These are phyloP conservation scores for Xestia sexstrigata DNA, from an alignment of 2,888 invertebrate genomes.

Conservation along the genomic window DNA sequence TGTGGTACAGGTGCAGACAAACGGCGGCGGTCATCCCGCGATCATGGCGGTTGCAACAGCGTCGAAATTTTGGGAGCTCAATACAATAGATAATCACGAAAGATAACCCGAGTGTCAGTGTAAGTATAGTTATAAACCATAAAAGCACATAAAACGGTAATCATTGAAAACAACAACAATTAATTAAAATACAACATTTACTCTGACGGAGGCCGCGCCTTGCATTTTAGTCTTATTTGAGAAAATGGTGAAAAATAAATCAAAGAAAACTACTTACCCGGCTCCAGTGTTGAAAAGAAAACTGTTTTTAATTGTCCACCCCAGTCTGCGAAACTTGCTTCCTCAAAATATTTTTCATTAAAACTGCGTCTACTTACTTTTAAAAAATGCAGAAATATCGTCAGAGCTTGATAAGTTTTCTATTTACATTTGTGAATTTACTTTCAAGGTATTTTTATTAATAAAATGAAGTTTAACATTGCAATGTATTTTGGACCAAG, in stretches of 20 bases:
- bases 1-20: no score
- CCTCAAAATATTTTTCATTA: conserved; percentile 56
- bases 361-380: conserved; percentile 34
- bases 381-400: conserved; percentile 40
- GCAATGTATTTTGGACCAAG: neutral
- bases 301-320: conserved; percentile 63
- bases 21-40: no score
- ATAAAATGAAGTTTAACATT: neutral
- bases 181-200: conserved; percentile 40
- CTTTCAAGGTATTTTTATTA: conserved; percentile 7
- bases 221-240: conserved; percentile 28
- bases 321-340: conserved; percentile 46
- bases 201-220: conserved; percentile 2
- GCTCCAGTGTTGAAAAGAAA: conserved; percentile 51
- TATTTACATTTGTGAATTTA: conserved; percentile 28
- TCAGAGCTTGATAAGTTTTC: conserved; percentile 33
- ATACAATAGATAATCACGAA: no score
- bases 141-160: neutral
- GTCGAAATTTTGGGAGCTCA: no score
- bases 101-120: no score
- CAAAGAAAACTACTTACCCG: conserved; percentile 23
- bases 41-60: no score
- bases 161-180: conserved; percentile 13
- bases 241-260: conserved; percentile 28
- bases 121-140: no score